A percentile compares a stretch with the other conserved stretches of the same genome.
Evolutionary conservation across 1,140 invertebrate genomes (phyloP).

Genomic region (Atta colombica): DNA sequence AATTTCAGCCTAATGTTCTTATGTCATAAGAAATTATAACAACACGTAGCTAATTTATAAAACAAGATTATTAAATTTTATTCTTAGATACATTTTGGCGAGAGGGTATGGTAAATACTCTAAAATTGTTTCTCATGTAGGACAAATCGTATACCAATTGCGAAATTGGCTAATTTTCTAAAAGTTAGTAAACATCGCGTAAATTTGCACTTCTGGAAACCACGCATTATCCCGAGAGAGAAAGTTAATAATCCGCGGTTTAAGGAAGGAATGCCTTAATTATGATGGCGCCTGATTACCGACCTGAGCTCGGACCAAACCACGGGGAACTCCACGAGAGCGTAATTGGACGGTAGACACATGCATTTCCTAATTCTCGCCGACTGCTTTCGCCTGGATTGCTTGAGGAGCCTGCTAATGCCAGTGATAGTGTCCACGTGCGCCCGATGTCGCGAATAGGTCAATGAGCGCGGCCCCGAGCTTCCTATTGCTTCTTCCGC

Average conservation of each 20-base stretch:
- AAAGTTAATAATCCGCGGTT: neutral
- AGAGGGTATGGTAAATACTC: neutral
- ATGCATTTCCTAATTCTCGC: conserved; percentile 78
- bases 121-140: neutral
- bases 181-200: neutral
- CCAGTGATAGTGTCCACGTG: conserved; percentile 51
- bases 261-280: neutral
- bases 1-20: neutral
- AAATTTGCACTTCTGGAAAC: neutral
- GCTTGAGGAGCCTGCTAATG: conserved; percentile 62
- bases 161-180: conserved; percentile 13
- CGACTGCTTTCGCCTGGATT: conserved; percentile 71
- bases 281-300: conserved; percentile 26
- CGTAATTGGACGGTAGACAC: conserved; percentile 79
- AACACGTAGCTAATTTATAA: neutral
- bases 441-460: conserved; percentile 29
- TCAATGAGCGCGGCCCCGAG: conserved; percentile 49
- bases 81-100: neutral
- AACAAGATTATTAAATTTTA: neutral
- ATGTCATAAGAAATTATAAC: neutral
- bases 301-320: conserved; percentile 89
- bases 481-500: conserved; percentile 43
- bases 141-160: neutral
- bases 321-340: conserved; percentile 87
- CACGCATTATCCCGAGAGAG: neutral